Percentiles rank a stretch among this genome's conserved stretches.
Conservation (phyloP, 2,888 invertebrate species). For the Labia minor region DNA sequence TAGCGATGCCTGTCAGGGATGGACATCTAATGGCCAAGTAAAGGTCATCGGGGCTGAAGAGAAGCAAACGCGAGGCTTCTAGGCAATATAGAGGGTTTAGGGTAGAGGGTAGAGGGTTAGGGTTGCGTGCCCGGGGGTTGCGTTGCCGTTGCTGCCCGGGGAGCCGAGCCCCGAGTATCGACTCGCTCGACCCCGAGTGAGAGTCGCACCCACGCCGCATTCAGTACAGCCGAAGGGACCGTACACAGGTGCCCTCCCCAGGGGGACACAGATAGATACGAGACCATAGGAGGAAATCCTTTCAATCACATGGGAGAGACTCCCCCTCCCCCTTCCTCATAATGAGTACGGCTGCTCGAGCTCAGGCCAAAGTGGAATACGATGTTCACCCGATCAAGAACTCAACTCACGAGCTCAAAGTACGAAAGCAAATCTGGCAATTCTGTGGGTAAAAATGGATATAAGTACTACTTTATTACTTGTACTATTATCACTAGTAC, state of each 20-base stretch:
- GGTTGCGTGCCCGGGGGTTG: constrained; percentile 13
- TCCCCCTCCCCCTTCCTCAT: neutral
- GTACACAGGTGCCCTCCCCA: neutral
- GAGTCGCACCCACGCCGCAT: neutral
- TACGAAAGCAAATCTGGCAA: too few relatives aligned
- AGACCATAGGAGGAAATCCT: neutral
- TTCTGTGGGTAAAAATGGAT: too few relatives aligned
- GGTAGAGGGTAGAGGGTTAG: neutral
- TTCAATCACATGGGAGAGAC: neutral
- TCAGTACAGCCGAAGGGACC: neutral
- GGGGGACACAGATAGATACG: too few relatives aligned
- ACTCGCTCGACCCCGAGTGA: constrained; percentile 5
- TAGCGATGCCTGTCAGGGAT: constrained; percentile 1
- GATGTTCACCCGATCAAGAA: too few relatives aligned
- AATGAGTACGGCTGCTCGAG: too few relatives aligned
- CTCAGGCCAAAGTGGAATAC: too few relatives aligned
- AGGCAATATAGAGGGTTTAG: constrained; percentile 7
- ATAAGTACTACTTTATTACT: too few relatives aligned
- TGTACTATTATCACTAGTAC: too few relatives aligned
- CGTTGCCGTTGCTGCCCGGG: constrained; percentile 13
- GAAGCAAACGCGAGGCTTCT: neutral
- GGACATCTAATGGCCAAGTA: constrained; percentile 6
- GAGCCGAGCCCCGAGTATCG: constrained; percentile 8
- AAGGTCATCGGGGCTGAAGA: neutral
- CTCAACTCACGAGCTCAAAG: too few relatives aligned